These are phyloP conservation scores for Leuciscus idus DNA, from an alignment of 2,113 vertebrate species.

Conservation along the genomic window DNA sequence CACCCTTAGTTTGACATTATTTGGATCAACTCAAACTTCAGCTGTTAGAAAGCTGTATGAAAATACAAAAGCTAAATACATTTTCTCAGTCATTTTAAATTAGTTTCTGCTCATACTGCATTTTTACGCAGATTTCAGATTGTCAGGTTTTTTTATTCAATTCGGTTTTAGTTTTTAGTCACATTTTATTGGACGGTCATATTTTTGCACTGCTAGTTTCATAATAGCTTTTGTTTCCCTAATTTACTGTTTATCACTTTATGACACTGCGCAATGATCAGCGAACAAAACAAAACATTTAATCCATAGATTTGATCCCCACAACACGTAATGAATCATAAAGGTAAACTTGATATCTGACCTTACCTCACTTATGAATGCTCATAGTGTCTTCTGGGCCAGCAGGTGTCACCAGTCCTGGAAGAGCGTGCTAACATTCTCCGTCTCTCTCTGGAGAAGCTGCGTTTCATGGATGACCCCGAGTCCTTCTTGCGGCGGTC, in stretches of 20 bases:
- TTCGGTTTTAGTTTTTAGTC: background rate
- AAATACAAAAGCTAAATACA: background rate
- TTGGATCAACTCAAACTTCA: background rate
- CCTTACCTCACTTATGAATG: background rate
- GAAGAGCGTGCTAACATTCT: constrained; percentile 94
- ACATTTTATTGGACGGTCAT: background rate
- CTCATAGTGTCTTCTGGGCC: background rate
- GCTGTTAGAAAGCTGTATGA: background rate
- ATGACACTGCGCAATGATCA: background rate
- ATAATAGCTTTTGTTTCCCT: background rate
- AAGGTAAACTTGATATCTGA: background rate
- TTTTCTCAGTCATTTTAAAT: background rate
- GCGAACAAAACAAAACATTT: background rate
- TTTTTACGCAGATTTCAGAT: background rate
- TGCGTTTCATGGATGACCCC: constrained; percentile 94
- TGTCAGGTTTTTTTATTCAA: background rate
- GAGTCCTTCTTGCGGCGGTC: constrained; percentile 94
- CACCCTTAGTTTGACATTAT: too few relatives aligned
- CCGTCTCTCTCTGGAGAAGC: constrained; percentile 95
- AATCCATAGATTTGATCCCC: background rate
- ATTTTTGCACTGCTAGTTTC: background rate
- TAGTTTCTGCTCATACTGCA: background rate
- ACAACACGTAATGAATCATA: background rate
- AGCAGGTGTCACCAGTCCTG: constrained; percentile 86
- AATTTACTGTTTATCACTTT: background rate